Conservation (phyloP, 2,797 vertebrate species). For the Scleropages formosus region DNA sequence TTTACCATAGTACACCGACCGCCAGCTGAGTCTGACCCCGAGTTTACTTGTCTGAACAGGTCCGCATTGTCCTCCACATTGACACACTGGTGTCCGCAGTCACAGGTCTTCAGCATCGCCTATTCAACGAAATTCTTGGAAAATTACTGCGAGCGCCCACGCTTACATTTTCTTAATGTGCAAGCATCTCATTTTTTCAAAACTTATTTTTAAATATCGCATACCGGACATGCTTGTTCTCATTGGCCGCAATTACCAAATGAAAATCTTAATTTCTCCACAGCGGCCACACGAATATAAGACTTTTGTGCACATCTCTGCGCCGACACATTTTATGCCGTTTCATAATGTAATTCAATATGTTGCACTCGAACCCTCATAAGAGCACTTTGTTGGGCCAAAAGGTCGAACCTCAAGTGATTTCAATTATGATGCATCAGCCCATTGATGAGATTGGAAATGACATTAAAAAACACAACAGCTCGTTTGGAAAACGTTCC, state of each 20-base stretch:
- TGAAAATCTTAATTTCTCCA: constrained; percentile 54
- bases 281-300: constrained; percentile 55
- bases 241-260: constrained; percentile 63
- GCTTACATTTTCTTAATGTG: constrained; percentile 20
- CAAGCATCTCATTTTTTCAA: constrained; percentile 49
- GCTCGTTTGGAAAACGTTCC: not conserved
- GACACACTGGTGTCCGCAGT: constrained; percentile 59
- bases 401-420: constrained; percentile 59
- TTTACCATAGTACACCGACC: too few relatives aligned
- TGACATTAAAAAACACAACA: not conserved
- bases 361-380: constrained; percentile 46
- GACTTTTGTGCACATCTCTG: constrained; percentile 60
- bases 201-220: constrained; percentile 55
- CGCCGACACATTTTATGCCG: constrained; percentile 54
- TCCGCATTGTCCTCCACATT: constrained; percentile 6
- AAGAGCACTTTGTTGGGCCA: constrained; percentile 49
- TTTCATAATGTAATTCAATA: constrained; percentile 66
- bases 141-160: constrained; percentile 43
- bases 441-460: constrained; percentile 44
- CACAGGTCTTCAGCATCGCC: constrained; percentile 42
- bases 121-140: constrained; percentile 60
- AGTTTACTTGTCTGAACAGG: too few relatives aligned
- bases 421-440: constrained; percentile 57
- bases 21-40: too few relatives aligned
- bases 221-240: constrained; percentile 63